Conservation (phyloP, 2,888 invertebrate genomes). For the Nasonia oneida region DNA sequence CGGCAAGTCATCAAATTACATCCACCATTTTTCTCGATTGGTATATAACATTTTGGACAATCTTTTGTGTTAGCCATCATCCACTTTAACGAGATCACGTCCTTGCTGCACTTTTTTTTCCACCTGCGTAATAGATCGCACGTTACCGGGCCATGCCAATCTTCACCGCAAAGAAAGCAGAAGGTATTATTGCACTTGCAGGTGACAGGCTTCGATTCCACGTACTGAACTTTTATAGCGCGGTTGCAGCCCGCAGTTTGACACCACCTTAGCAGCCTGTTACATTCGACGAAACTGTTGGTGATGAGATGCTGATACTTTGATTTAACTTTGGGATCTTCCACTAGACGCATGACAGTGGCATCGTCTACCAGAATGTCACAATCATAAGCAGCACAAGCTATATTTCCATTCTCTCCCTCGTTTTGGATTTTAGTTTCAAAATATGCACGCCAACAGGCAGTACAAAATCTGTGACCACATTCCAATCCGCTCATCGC, state of each 20-base stretch:
- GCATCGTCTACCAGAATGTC: conserved; percentile 98
- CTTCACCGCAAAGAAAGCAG: conserved; percentile 97
- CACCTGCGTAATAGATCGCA: conserved; percentile 96
- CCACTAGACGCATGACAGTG: conserved; percentile 94
- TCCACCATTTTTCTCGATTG: conserved; percentile 98
- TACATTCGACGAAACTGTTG: conserved; percentile 99
- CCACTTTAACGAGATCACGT: conserved; percentile 88
- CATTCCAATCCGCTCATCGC: conserved; percentile 98
- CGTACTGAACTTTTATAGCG: conserved; percentile 94
- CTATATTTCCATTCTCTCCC: conserved; percentile 96
- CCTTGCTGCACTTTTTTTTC: conserved; percentile 84
- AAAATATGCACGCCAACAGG: conserved; percentile 98
- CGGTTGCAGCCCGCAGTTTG: conserved; percentile 98
- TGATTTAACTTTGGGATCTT: conserved; percentile 91
- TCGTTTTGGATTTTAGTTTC: conserved; percentile 99
- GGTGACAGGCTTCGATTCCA: conserved; percentile 94
- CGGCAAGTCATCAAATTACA: conserved; percentile 99
- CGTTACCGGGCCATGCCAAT: conserved; percentile 99
- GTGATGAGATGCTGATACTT: conserved; percentile 99
- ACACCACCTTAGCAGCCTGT: conserved; percentile 97
- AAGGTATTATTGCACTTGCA: conserved; percentile 96
- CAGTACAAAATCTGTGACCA: conserved; percentile 96
- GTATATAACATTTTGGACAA: conserved; percentile 98
- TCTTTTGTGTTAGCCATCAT: conserved; percentile 99
- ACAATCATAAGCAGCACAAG: conserved; percentile 98